Percentiles rank a stretch among this genome's conserved stretches.
These are phyloP conservation scores for Caerostris extrusa DNA, from an alignment of 1,140 invertebrate species.

Conservation along the genomic window DNA sequence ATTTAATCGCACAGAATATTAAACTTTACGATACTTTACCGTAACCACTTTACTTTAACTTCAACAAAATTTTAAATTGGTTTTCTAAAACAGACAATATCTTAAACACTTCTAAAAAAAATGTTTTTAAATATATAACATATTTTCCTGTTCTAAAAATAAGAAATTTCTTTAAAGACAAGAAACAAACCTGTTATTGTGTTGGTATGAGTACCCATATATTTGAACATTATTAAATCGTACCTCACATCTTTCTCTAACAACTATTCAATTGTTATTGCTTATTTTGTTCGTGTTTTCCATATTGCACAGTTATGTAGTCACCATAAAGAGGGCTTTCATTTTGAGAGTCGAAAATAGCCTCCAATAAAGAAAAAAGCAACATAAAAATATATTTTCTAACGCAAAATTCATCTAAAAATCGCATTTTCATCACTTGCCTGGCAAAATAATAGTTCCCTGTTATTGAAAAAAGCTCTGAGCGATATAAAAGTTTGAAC, in stretches of 20 bases:
- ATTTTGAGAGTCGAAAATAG: background rate
- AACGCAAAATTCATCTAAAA: constrained; percentile 23
- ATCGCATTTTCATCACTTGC: constrained; percentile 31
- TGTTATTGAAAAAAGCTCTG: constrained; percentile 41
- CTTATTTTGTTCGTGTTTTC: no score
- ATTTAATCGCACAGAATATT: no score
- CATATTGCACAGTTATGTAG: no score
- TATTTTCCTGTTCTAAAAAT: no score
- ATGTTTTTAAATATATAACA: background rate
- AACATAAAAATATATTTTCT: background rate
- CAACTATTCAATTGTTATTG: background rate
- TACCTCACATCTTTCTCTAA: background rate
- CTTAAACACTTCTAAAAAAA: background rate
- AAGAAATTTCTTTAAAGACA: no score
- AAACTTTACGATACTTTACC: no score
- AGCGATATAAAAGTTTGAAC: constrained; percentile 5
- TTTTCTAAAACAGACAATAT: no score
- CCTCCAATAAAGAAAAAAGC: background rate
- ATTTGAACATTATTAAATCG: background rate
- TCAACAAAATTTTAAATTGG: no score
- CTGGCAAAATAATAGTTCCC: constrained; percentile 1
- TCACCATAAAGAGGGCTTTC: background rate
- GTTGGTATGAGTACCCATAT: no score
- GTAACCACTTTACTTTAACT: no score
- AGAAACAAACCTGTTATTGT: no score